Evolutionary conservation across 1,140 invertebrate genomes (phyloP).

Genomic region (Scaptodrosophila lebanonensis): DNA sequence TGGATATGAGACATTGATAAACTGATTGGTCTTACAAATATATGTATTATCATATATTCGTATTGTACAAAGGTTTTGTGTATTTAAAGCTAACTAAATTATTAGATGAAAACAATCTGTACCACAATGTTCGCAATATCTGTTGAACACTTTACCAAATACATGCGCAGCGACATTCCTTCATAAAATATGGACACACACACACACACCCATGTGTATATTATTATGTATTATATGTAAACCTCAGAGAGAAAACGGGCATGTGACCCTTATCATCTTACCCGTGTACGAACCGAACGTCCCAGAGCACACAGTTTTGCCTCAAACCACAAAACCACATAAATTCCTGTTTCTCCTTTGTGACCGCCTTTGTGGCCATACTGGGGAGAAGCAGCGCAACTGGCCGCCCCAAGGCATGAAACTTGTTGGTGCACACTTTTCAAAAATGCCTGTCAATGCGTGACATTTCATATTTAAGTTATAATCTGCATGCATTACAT

Average conservation of each 20-base stretch:
- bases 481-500: conserved; percentile 74
- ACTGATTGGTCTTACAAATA: too few relatives aligned
- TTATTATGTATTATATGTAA: conserved; percentile 12
- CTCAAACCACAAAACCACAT: conserved; percentile 53
- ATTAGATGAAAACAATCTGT: too few relatives aligned
- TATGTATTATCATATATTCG: too few relatives aligned
- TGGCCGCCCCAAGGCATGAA: conserved; percentile 53
- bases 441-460: conserved; percentile 74
- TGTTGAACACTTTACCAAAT: too few relatives aligned
- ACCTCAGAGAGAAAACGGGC: conserved; percentile 30
- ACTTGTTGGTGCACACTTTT: conserved; percentile 71
- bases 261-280: conserved; percentile 44
- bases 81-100: too few relatives aligned
- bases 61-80: too few relatives aligned
- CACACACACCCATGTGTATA: too few relatives aligned
- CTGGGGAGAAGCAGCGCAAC: conserved; percentile 43
- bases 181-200: too few relatives aligned
- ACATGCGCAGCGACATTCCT: too few relatives aligned
- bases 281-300: conserved; percentile 15
- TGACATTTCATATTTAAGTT: conserved; percentile 76
- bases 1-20: too few relatives aligned
- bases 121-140: too few relatives aligned
- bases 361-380: conserved; percentile 47
- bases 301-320: conserved; percentile 61
- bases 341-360: conserved; percentile 47